Evolutionary conservation across 2,888 invertebrate genomes (phyloP).

Genomic region (Euzophera pinguis): DNA sequence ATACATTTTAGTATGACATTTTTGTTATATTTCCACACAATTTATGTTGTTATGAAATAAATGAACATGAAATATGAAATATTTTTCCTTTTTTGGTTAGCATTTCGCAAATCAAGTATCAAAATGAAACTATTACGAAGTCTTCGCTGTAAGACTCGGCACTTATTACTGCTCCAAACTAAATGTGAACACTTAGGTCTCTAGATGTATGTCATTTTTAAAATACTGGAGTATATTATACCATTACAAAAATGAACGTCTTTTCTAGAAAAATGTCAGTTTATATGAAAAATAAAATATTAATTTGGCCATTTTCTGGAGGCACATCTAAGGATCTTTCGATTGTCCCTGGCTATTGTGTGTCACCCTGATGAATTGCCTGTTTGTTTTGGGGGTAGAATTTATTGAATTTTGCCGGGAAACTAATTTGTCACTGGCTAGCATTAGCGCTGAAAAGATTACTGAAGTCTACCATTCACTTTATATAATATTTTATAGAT

Average conservation of each 20-base stretch:
- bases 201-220: too few species aligned
- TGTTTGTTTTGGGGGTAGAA: conserved; percentile 20
- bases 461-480: conserved; percentile 12
- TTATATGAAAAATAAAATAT: conserved; percentile 10
- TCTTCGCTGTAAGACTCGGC: too few species aligned
- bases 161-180: too few species aligned
- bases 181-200: too few species aligned
- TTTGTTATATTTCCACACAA: too few species aligned
- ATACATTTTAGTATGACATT: too few species aligned
- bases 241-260: not conserved
- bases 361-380: conserved; percentile 26
- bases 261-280: not conserved
- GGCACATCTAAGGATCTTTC: conserved; percentile 12
- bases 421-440: conserved; percentile 27
- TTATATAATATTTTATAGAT: too few species aligned
- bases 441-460: conserved; percentile 18
- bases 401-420: conserved; percentile 21
- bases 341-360: conserved; percentile 23
- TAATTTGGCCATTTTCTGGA: conserved; percentile 7
- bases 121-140: too few species aligned
- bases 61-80: too few species aligned
- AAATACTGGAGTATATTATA: not conserved
- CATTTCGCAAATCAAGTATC: too few species aligned
- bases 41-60: too few species aligned
- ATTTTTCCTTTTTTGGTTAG: too few species aligned